These are phyloP conservation scores for Saccopteryx bilineata DNA, from an alignment of 2,113 vertebrate species.

Conservation along the genomic window DNA sequence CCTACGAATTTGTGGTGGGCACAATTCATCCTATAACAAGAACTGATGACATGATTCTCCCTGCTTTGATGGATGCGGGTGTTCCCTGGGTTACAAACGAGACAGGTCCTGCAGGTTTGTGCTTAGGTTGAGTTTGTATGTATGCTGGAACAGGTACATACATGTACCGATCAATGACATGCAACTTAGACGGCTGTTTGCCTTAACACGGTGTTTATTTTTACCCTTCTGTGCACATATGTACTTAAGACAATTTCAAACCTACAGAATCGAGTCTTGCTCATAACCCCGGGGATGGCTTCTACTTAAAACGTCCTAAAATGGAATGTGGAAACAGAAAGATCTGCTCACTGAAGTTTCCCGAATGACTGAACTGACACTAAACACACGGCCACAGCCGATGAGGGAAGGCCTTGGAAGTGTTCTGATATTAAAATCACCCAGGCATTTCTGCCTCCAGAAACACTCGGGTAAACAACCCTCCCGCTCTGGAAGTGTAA, in stretches of 20 bases:
- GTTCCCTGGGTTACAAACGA: too few relatives aligned
- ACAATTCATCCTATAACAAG: background rate
- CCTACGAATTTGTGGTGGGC: background rate
- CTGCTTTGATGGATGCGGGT: background rate
- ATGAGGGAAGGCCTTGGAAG: background rate
- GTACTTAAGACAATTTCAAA: too few relatives aligned
- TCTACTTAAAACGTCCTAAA: background rate
- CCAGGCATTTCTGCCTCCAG: background rate
- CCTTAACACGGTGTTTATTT: too few relatives aligned
- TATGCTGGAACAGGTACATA: too few relatives aligned
- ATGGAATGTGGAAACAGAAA: background rate
- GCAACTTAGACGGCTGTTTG: too few relatives aligned
- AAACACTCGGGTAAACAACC: background rate
- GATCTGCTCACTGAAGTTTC: background rate
- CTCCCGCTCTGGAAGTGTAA: slow-evolving; percentile 2
- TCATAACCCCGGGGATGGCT: too few relatives aligned
- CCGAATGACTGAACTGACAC: background rate
- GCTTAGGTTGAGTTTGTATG: too few relatives aligned
- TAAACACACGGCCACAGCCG: background rate
- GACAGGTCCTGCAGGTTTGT: too few relatives aligned
- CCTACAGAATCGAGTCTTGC: too few relatives aligned
- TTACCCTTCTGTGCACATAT: too few relatives aligned
- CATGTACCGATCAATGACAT: too few relatives aligned
- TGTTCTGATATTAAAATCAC: slow-evolving; percentile 14
- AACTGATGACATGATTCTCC: background rate